Evolutionary conservation across 2,888 invertebrate genomes (phyloP).

Genomic region (Synergus laeviventris): DNA sequence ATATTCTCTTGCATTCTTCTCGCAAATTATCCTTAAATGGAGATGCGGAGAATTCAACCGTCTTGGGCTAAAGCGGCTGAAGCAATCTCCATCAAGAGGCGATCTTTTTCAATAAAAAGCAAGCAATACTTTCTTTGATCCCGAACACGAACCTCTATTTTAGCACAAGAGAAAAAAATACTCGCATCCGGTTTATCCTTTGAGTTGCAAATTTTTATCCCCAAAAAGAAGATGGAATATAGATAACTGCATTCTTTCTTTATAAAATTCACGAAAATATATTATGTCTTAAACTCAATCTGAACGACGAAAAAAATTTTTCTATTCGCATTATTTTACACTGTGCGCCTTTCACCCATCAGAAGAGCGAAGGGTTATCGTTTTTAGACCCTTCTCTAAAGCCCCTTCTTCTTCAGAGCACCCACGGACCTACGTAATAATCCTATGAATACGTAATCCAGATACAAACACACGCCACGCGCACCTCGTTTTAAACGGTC

Average conservation of each 20-base stretch:
- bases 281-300: too few species aligned
- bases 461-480: constrained; percentile 74
- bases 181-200: constrained; percentile 49
- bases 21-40: constrained; percentile 50
- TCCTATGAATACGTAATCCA: constrained; percentile 74
- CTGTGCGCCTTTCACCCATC: neutral
- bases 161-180: constrained; percentile 31
- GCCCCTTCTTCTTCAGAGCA: constrained; percentile 24
- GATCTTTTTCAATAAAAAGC: constrained; percentile 45
- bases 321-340: too few species aligned
- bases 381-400: constrained; percentile 49
- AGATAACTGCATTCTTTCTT: neutral
- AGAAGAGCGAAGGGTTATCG: constrained; percentile 50
- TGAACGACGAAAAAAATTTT: too few species aligned
- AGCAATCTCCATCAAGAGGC: constrained; percentile 38
- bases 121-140: constrained; percentile 47
- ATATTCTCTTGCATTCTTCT: constrained; percentile 43
- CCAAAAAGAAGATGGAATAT: neutral
- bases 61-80: constrained; percentile 44
- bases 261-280: neutral
- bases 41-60: constrained; percentile 39
- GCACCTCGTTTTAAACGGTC: constrained; percentile 68
- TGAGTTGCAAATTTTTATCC: constrained; percentile 51
- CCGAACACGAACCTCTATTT: constrained; percentile 41
- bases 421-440: constrained; percentile 55